Evolutionary conservation across 1,140 invertebrate species (phyloP).

Genomic region (Vanessa tameamea): DNA sequence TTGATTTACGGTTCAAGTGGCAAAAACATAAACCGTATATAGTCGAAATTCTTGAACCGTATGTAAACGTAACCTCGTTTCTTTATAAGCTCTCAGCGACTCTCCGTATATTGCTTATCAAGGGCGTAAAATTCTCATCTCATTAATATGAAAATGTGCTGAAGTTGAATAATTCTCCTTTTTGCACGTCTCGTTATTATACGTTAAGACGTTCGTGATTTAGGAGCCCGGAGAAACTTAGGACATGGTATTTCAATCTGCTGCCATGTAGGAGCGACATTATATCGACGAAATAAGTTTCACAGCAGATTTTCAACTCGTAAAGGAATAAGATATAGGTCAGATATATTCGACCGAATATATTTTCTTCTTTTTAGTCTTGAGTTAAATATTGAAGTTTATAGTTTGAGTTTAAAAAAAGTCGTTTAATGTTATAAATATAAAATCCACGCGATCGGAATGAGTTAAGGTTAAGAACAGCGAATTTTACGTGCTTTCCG

Average conservation of each 20-base stretch:
- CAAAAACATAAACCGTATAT: slow-evolving; percentile 48
- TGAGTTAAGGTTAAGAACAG: too few species aligned
- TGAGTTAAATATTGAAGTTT: too few species aligned
- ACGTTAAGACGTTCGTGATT: not conserved
- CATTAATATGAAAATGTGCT: slow-evolving; percentile 40
- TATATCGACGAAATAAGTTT: too few species aligned
- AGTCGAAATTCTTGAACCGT: slow-evolving; percentile 50
- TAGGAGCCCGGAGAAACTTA: not conserved
- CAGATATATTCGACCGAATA: too few species aligned
- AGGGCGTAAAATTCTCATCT: slow-evolving; percentile 58
- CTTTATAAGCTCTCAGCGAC: slow-evolving; percentile 56
- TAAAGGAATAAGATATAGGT: too few species aligned
- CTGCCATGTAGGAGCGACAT: too few species aligned
- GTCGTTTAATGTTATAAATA: too few species aligned
- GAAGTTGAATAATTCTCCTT: slow-evolving; percentile 30
- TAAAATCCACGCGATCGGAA: too few species aligned
- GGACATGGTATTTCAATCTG: not conserved
- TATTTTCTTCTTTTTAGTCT: too few species aligned
- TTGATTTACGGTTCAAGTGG: slow-evolving; percentile 23
- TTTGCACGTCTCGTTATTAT: not conserved
- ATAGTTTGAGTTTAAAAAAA: too few species aligned
- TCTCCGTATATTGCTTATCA: slow-evolving; percentile 55
- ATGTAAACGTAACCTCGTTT: slow-evolving; percentile 61
- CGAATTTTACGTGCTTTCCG: too few species aligned
- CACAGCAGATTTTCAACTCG: too few species aligned